These are phyloP conservation scores for Microctonus brassicae DNA, from an alignment of 2,888 invertebrate genomes.

Conservation along the genomic window DNA sequence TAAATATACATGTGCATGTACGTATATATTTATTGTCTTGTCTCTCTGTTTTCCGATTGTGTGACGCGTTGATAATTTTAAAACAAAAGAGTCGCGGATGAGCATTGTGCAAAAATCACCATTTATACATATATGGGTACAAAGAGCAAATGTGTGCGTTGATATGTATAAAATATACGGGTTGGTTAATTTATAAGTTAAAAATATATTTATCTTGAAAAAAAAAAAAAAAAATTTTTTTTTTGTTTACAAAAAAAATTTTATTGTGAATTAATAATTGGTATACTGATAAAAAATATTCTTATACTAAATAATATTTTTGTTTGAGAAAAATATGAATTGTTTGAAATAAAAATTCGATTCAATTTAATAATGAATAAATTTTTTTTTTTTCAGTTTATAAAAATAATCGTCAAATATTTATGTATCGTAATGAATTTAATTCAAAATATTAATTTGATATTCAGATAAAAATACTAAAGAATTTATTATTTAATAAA, in stretches of 20 bases:
- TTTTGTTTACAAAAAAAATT: not conserved
- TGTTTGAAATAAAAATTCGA: too few species aligned
- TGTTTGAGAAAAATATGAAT: too few species aligned
- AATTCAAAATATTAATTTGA: too few species aligned
- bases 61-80: conserved; percentile 68
- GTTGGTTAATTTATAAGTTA: not conserved
- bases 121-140: not conserved
- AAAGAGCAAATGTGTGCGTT: not conserved
- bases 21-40: not conserved
- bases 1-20: conserved; percentile 13
- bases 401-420: too few species aligned
- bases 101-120: conserved; percentile 65
- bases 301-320: too few species aligned
- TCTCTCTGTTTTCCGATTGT: conserved; percentile 56
- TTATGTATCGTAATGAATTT: too few species aligned
- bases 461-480: too few species aligned
- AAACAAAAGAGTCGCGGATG: conserved; percentile 60
- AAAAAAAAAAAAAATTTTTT: not conserved
- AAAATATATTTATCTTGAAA: not conserved
- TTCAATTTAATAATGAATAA: too few species aligned
- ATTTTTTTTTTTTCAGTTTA: too few species aligned
- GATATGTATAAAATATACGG: not conserved
- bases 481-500: too few species aligned
- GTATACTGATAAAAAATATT: too few species aligned
- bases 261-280: too few species aligned